These are phyloP conservation scores for Scolanthus callimorphus DNA, from an alignment of 92 coral and sea anemone genomes.

Conservation along the genomic window DNA sequence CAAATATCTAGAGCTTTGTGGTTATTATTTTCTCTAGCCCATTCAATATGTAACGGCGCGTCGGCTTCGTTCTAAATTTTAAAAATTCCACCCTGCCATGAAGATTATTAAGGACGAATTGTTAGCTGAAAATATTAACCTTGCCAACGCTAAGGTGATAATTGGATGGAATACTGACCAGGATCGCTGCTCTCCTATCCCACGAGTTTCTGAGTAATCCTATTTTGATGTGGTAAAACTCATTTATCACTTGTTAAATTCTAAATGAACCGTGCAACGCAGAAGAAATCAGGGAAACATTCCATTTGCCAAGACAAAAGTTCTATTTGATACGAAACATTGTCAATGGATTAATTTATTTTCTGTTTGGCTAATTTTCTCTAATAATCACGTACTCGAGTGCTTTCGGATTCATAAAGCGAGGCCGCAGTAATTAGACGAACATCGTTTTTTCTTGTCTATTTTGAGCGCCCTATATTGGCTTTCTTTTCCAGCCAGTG, in stretches of 20 bases:
- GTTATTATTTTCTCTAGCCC: too few relatives aligned
- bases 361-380: conserved; percentile 85
- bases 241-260: conserved; percentile 31
- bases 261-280: conserved; percentile 15
- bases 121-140: conserved; percentile 14
- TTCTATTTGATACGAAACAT: conserved; percentile 74
- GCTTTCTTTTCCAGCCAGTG: too few relatives aligned
- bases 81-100: too few relatives aligned
- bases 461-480: too few relatives aligned
- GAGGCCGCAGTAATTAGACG: conserved; percentile 63
- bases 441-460: conserved; percentile 20
- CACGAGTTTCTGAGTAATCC: too few relatives aligned
- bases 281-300: not conserved
- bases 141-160: conserved; percentile 49
- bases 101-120: too few relatives aligned
- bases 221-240: conserved; percentile 40
- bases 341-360: conserved; percentile 82
- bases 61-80: too few relatives aligned
- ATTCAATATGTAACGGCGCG: too few relatives aligned
- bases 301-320: conserved; percentile 40
- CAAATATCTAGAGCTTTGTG: too few relatives aligned
- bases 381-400: conserved; percentile 71
- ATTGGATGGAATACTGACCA: conserved; percentile 44
- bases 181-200: too few relatives aligned
- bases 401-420: conserved; percentile 81